Base-by-base conservation (phyloP, 1,140 invertebrate genomes). In the Helicoverpa zea region DNA sequence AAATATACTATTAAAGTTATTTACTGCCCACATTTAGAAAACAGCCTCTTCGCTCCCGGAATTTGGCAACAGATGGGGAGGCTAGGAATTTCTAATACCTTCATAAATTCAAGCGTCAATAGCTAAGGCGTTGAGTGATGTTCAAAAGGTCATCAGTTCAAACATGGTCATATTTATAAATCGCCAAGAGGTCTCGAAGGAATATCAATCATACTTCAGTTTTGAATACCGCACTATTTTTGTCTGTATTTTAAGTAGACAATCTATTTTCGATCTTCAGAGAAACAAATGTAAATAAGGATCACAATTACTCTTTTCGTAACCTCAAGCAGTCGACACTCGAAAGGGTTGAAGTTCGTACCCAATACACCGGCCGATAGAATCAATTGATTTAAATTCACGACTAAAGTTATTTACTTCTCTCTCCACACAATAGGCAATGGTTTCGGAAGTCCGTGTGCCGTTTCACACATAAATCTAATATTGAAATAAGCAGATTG, bases 1-100 rank as follows among this genome's bases (percentile, higher is more conserved):
- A 77, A 77, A 77, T 77, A 77, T 56, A 56, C 75, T 77, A 77
- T 77, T 64, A 77, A 64, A 66, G 61, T 66, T 77, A 77, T 77
- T 64, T 77, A 77, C 51, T 77, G 61, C 75, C 12, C 49, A 23
- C 74, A n/a, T 64, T 77, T 66, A 66, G 43, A 63, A 64, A 63
- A 52, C 74, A 58, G 51, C 52, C 23, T 56, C 29, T 43, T 74
- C 12, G 51, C 13, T 52, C 13, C 68, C 51, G 68, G 51, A 72
- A 72, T 72, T 72, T 72, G 68, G 68, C 29, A 72, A 72, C 49
- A 54, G 68, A 52, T 72, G 68, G 49, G 51, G 29, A 74, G 30
- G 72, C 64, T 49, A 68, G 64, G 64, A 68, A 68, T 68, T 68
- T 68, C 64, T 68, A 68, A 68, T 68, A 49, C 64, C 64, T 68